Conservation (phyloP, 2,797 vertebrate species). For the Smutsia temminckii region DNA sequence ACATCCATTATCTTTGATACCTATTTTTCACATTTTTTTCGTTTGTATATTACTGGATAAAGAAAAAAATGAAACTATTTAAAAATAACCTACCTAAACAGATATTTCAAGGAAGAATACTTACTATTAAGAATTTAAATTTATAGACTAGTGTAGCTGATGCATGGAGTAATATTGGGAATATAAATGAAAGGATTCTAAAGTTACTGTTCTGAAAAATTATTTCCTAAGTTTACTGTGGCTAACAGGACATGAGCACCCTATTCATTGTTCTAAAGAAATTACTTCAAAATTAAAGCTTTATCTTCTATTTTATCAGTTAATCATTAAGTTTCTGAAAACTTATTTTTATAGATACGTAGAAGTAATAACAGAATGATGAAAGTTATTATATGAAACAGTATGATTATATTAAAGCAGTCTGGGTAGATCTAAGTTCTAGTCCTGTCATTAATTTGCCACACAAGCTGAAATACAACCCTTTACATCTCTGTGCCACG, state of each 20-base stretch:
- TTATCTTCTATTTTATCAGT: constrained; percentile 10
- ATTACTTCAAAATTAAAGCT: constrained; percentile 45
- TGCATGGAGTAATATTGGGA: background rate
- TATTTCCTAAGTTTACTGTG: background rate
- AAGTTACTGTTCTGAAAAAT: constrained; percentile 42
- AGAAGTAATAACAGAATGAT: background rate
- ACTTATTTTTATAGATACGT: background rate
- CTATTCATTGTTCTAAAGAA: background rate
- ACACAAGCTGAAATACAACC: background rate
- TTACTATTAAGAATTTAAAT: constrained; percentile 2
- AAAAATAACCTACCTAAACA: background rate
- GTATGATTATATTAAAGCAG: background rate
- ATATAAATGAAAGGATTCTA: constrained; percentile 27
- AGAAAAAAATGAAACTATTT: constrained; percentile 28
- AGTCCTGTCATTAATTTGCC: background rate
- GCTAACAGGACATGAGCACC: background rate
- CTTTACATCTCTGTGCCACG: background rate
- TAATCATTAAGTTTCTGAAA: constrained; percentile 36
- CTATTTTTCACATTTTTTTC: constrained; percentile 15
- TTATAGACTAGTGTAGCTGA: background rate
- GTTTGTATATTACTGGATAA: background rate
- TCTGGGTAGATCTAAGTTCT: background rate
- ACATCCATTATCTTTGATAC: background rate
- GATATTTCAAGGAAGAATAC: constrained; percentile 27
- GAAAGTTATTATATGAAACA: background rate